phyloP scores from a whole-genome alignment of 2,797 vertebrate species.

The Syngnathus rostellatus region DNA sequence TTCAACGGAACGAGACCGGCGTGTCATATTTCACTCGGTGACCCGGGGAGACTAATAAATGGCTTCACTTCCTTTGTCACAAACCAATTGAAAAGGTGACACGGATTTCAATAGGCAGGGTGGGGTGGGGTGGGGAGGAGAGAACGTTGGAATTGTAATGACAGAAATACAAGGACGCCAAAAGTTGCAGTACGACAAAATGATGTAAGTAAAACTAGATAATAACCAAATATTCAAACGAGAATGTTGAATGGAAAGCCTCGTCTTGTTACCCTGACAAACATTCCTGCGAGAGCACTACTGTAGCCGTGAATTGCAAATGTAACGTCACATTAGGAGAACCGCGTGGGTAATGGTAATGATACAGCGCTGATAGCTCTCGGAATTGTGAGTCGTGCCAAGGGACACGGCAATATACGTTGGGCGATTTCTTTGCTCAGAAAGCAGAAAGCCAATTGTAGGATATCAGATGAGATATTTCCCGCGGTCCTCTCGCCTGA shows the following conservation, averaged over 20 bases:
- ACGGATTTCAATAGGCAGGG: conserved; percentile 49
- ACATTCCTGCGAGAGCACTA: conserved; percentile 30
- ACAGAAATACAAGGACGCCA: conserved; percentile 1
- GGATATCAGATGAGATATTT: conserved; percentile 16
- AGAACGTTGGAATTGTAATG: conserved; percentile 27
- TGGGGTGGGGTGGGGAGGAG: conserved; percentile 12
- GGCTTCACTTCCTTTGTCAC: conserved; percentile 47
- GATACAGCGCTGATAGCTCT: conserved; percentile 33
- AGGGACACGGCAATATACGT: conserved; percentile 20
- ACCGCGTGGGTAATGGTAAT: conserved; percentile 32
- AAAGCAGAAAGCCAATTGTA: conserved; percentile 13
- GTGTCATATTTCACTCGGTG: conserved; percentile 64
- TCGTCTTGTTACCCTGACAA: conserved; percentile 24
- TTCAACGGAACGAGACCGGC: conserved; percentile 54
- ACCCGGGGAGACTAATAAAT: conserved; percentile 65
- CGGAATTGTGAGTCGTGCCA: conserved; percentile 22
- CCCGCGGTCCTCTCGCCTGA: neutral
- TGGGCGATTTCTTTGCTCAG: conserved; percentile 22
- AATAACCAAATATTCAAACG: neutral
- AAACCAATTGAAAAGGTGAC: conserved; percentile 61
- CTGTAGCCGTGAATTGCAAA: conserved; percentile 28
- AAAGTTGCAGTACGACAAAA: neutral
- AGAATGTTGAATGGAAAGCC: conserved; percentile 11
- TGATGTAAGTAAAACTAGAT: neutral
- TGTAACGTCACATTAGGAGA: conserved; percentile 42